phyloP scores from a whole-genome alignment of 2,797 vertebrate genomes.

The Melanotaenia maccullochi region DNA sequence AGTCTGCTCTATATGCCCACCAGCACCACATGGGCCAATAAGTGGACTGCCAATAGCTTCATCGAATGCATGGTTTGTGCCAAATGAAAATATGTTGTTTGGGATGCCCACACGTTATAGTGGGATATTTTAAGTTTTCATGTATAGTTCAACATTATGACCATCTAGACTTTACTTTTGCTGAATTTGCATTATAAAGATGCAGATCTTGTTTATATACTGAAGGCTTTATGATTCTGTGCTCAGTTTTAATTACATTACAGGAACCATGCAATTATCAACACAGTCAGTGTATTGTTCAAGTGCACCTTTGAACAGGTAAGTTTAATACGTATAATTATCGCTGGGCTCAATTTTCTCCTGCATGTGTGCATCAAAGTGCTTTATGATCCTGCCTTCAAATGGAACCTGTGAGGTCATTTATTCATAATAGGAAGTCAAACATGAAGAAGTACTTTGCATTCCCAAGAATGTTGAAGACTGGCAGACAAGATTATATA shows the following conservation, averaged over 20 bases:
- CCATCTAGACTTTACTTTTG: conserved; percentile 15
- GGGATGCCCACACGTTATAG: conserved; percentile 20
- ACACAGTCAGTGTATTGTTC: conserved; percentile 6
- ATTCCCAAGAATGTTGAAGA: background rate
- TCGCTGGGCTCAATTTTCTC: background rate
- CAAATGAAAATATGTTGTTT: conserved; percentile 34
- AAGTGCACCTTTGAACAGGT: background rate
- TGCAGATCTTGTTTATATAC: background rate
- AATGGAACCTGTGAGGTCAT: background rate
- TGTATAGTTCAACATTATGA: conserved; percentile 24
- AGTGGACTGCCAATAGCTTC: conserved; percentile 57
- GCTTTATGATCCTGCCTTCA: background rate
- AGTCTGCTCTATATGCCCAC: conserved; percentile 81
- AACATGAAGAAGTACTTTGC: background rate
- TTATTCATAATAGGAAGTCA: background rate
- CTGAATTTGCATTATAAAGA: conserved; percentile 34
- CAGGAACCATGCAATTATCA: background rate
- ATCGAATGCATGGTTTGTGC: conserved; percentile 30
- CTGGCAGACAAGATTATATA: background rate
- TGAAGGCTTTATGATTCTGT: background rate
- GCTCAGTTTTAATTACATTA: conserved; percentile 8
- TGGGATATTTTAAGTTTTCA: conserved; percentile 18
- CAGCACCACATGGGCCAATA: conserved; percentile 74
- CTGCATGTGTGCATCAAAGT: background rate
- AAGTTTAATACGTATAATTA: conserved; percentile 1